These are phyloP conservation scores for Melieria crassipennis DNA, from an alignment of 2,888 invertebrate genomes.

Conservation along the genomic window DNA sequence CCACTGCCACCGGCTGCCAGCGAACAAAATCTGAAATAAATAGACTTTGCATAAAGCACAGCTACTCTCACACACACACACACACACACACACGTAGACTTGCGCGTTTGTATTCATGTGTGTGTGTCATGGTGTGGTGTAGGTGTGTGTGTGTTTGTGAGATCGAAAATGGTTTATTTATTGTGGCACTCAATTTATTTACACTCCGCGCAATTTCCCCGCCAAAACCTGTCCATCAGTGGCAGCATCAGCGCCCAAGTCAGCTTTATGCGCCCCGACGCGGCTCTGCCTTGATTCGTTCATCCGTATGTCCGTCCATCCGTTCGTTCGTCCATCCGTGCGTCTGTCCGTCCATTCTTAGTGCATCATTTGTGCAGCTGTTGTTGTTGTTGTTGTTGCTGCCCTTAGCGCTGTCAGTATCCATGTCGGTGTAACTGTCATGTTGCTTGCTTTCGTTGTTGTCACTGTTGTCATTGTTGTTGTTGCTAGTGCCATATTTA, in stretches of 20 bases:
- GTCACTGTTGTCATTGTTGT: constrained; percentile 1
- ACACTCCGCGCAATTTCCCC: constrained; percentile 34
- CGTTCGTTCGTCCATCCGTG: not conserved
- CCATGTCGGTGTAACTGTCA: too few species aligned
- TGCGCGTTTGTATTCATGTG: not conserved
- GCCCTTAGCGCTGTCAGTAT: constrained; percentile 5
- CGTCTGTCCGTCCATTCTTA: not conserved
- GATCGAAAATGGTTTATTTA: constrained; percentile 42
- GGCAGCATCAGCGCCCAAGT: not conserved
- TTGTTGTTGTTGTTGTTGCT: constrained; percentile 13
- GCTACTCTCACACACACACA: not conserved
- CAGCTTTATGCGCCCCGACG: not conserved
- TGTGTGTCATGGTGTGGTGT: not conserved
- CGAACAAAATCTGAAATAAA: constrained; percentile 47
- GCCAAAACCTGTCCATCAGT: not conserved
- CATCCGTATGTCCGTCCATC: not conserved
- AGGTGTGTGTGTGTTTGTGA: not conserved
- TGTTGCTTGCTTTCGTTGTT: not conserved
- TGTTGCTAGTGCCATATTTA: constrained; percentile 14
- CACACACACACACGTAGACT: not conserved
- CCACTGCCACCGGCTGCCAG: not conserved
- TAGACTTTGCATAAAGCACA: constrained; percentile 47
- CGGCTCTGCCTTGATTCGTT: constrained; percentile 5
- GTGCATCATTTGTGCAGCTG: not conserved
- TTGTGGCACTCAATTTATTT: constrained; percentile 57